Conservation (phyloP, 2,888 invertebrate species). For the Prosapia bicincta region DNA sequence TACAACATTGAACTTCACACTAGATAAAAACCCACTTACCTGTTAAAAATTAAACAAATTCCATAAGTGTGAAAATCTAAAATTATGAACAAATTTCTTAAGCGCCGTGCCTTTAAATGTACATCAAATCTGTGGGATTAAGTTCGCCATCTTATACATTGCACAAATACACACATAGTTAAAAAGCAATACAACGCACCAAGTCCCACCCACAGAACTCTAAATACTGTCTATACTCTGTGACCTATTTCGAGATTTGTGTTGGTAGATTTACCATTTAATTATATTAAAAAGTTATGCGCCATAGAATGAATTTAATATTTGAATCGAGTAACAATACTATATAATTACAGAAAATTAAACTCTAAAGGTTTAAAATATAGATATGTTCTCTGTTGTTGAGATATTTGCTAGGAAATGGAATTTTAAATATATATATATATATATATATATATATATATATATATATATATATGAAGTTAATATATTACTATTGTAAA, state of each 20-base stretch:
- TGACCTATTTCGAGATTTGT: background rate
- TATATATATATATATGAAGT: too few relatives aligned
- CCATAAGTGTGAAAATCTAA: background rate
- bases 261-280: background rate
- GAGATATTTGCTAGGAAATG: too few relatives aligned
- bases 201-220: background rate
- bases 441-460: too few relatives aligned
- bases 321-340: too few relatives aligned
- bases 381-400: too few relatives aligned
- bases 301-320: too few relatives aligned
- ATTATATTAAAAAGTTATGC: too few relatives aligned
- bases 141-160: background rate
- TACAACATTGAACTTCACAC: background rate
- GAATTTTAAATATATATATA: too few relatives aligned
- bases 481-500: too few relatives aligned
- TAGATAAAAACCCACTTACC: background rate
- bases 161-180: background rate
- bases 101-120: background rate
- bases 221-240: background rate
- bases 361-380: too few relatives aligned
- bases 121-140: background rate
- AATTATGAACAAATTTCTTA: background rate
- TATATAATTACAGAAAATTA: too few relatives aligned
- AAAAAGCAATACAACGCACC: background rate
- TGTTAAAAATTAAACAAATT: background rate